Evolutionary conservation across 1,140 invertebrate genomes (phyloP).

Genomic region (Drosophila nigromelanica): DNA sequence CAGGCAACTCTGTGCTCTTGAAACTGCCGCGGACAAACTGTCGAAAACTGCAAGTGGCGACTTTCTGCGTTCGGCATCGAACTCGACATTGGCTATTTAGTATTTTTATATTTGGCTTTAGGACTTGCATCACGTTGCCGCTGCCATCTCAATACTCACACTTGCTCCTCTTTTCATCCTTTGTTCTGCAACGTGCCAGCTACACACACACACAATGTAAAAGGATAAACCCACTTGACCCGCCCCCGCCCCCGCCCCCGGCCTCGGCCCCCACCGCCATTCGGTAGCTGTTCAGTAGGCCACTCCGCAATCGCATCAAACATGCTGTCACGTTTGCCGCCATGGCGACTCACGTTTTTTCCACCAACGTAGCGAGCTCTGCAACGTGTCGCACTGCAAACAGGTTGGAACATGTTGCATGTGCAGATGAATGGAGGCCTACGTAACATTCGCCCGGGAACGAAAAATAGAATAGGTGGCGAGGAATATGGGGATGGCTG

Average conservation of each 20-base stretch:
- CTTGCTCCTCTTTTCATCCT: neutral
- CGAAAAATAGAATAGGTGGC: constrained; percentile 31
- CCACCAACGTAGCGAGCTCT: constrained; percentile 46
- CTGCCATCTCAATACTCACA: neutral
- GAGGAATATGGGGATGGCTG: neutral
- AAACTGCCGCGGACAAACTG: constrained; percentile 23
- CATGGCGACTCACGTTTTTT: constrained; percentile 68
- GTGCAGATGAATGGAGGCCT: constrained; percentile 29
- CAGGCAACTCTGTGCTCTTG: constrained; percentile 39
- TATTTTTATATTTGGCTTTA: neutral
- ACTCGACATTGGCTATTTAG: neutral
- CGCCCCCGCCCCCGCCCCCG: neutral
- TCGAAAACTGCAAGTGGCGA: constrained; percentile 32
- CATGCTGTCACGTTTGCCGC: constrained; percentile 71
- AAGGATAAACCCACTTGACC: constrained; percentile 34
- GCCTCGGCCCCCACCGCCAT: constrained; percentile 4
- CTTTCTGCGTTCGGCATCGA: neutral
- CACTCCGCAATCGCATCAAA: constrained; percentile 65
- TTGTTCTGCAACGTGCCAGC: constrained; percentile 34
- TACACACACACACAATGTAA: constrained; percentile 10
- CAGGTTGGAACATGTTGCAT: constrained; percentile 64
- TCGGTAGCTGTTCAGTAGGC: constrained; percentile 64
- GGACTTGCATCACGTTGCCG: constrained; percentile 32
- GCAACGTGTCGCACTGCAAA: constrained; percentile 51
- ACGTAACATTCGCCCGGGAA: constrained; percentile 32